Evolutionary conservation across 2,797 vertebrate genomes (phyloP), one percentile per base, ranked within the genome.

Genomic region (Tinamus major): DNA sequence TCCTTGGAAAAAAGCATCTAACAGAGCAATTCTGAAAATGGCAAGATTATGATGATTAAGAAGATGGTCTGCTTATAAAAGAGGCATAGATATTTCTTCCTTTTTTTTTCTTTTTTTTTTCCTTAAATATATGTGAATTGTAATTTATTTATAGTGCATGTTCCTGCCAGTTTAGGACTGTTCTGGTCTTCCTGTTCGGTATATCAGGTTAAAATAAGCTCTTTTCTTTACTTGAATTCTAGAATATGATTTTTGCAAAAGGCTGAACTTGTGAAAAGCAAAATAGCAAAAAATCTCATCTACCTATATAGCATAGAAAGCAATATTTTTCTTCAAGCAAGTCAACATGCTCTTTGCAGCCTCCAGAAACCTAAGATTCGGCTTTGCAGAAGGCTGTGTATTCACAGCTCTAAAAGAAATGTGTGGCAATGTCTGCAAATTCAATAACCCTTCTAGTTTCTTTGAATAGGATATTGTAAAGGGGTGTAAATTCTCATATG

Each of bases 161-260:
- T 10, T 76, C 17, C 67, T 84, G 12, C 5, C 26, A 64, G 21
- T 61, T 21, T 15, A 77, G 75, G 24, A 6, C 26, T 77, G 21
- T 41, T 92, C 65, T 4, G 5, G 48, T 62, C 27, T n/a, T 85
- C 39, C 85, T 9, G 29, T 74, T 82, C 26, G 1, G 18, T 8
- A 39, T 2, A 64, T 3, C 6, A 51, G 24, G 13, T 79, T 79
- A 37, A 77, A 83, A 62, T 35, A 77, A 44, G 4, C 49, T 71
- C 37, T 87, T 63, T 79, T 8, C 35, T 70, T 89, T 77, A 68
- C 35, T 74, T 83, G 31, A 5, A 79, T 87, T 77, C n/a, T 81
- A n/a, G 87, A 67, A 23, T 33, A 33, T 8, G 63, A 8, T 62
- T 67, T 90, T 90, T 74, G 18, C 81, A 31, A 89, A 76, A 74